Conservation (phyloP, 2,888 invertebrate species). For the Drosophila algonquin region DNA sequence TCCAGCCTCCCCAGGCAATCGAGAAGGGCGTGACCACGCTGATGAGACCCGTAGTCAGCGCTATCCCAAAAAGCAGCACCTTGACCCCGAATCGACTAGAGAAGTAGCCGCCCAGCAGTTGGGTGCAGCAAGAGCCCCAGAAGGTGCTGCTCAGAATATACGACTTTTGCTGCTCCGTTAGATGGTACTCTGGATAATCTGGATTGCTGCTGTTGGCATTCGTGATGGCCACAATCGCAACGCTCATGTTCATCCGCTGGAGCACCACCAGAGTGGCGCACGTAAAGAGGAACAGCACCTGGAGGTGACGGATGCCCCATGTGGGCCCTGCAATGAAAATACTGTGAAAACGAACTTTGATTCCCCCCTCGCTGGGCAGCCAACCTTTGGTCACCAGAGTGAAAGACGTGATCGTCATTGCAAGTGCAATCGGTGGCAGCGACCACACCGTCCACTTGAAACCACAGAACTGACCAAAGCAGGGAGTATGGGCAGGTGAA, state of each 20-base stretch:
- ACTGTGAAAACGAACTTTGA: constrained; percentile 15
- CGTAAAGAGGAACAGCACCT: constrained; percentile 83
- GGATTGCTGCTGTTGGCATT: constrained; percentile 84
- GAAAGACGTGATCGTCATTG: constrained; percentile 63
- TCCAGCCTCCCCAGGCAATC: constrained; percentile 86
- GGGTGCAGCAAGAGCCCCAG: constrained; percentile 86
- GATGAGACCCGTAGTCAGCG: constrained; percentile 86
- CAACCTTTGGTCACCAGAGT: constrained; percentile 57
- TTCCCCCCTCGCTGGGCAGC: neutral
- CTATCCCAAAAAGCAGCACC: constrained; percentile 85
- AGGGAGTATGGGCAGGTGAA: constrained; percentile 4
- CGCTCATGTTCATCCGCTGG: constrained; percentile 88
- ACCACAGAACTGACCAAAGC: constrained; percentile 21
- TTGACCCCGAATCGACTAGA: constrained; percentile 89
- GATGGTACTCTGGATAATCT: constrained; percentile 84
- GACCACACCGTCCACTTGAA: neutral
- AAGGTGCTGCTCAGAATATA: constrained; percentile 87
- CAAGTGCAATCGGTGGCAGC: constrained; percentile 5
- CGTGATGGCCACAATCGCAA: constrained; percentile 89
- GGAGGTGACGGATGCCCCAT: constrained; percentile 86
- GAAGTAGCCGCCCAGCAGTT: constrained; percentile 87
- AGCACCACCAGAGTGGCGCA: constrained; percentile 86
- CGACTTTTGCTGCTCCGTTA: constrained; percentile 85
- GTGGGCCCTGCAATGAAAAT: constrained; percentile 51
- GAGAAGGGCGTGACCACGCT: constrained; percentile 87